phyloP scores from a whole-genome alignment of 2,797 vertebrate genomes.

The Muraenolepis orangiensis region DNA sequence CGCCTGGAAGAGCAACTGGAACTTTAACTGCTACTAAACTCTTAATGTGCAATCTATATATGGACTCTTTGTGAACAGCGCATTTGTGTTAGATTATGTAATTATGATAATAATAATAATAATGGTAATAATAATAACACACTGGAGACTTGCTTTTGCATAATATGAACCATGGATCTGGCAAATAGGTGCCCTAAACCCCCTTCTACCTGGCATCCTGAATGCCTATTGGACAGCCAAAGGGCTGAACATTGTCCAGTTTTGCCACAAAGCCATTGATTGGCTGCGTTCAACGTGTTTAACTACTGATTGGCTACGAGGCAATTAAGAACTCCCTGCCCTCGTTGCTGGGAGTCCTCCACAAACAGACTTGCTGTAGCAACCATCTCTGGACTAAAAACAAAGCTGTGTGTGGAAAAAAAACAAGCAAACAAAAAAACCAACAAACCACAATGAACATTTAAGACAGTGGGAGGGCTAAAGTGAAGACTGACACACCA shows the following conservation, averaged over 20 bases:
- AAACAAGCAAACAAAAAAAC: background rate
- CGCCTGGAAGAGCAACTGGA: background rate
- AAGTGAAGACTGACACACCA: background rate
- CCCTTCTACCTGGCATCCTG: conserved; percentile 12
- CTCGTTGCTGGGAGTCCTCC: background rate
- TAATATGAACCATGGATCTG: conserved; percentile 31
- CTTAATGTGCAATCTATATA: conserved; percentile 58
- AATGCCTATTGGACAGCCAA: conserved; percentile 8
- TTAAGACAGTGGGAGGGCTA: too few relatives aligned
- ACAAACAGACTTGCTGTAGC: background rate
- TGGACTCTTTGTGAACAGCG: conserved; percentile 36
- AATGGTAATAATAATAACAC: conserved; percentile 41
- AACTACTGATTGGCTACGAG: background rate
- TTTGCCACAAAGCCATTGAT: conserved; percentile 42
- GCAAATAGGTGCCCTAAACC: background rate
- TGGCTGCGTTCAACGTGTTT: conserved; percentile 26
- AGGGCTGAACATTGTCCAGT: background rate
- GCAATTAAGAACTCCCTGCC: background rate
- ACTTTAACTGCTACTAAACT: background rate
- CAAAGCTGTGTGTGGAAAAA: background rate
- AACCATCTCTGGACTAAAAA: background rate
- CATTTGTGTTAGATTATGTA: conserved; percentile 9
- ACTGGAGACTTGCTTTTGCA: conserved; percentile 46
- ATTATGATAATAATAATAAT: background rate
- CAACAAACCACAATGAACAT: too few relatives aligned